A percentile compares a stretch with the other conserved stretches of the same genome.
Conservation (phyloP, 2,888 invertebrate genomes). For the Steinernema carpocapsae region DNA sequence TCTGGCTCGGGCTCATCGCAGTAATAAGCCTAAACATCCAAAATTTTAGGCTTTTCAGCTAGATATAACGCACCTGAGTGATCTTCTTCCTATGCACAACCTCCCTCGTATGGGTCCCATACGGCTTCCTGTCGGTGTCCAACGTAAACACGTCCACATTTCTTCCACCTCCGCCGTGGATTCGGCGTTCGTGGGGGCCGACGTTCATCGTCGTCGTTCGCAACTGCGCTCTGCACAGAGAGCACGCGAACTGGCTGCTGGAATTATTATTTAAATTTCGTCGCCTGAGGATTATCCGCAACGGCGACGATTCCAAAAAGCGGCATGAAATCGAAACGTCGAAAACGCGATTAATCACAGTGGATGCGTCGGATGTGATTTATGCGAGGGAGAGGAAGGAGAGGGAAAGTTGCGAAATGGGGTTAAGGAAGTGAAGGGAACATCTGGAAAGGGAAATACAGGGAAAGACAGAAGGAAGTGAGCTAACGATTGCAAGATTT, state of each 20-base stretch:
- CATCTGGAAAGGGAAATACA: too few relatives aligned
- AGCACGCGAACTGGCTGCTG: not conserved
- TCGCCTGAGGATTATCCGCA: conserved; percentile 5
- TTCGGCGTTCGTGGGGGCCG: conserved; percentile 10
- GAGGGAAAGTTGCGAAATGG: too few relatives aligned
- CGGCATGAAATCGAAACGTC: conserved; percentile 15
- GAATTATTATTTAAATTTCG: conserved; percentile 11
- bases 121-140: conserved; percentile 20
- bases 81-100: not conserved
- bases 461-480: too few relatives aligned
- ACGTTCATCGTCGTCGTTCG: conserved; percentile 13
- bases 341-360: too few relatives aligned
- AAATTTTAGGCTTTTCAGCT: too few relatives aligned
- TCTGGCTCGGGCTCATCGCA: conserved; percentile 7
- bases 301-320: too few relatives aligned
- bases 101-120: not conserved
- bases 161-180: not conserved
- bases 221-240: not conserved
- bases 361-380: too few relatives aligned
- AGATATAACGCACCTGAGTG: conserved; percentile 7
- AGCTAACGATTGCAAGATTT: too few relatives aligned
- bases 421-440: too few relatives aligned
- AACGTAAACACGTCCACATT: conserved; percentile 9
- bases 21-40: not conserved
- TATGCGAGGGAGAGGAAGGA: too few relatives aligned